Conservation (phyloP, 2,888 invertebrate genomes). For the Coelogynopora nodosa region DNA sequence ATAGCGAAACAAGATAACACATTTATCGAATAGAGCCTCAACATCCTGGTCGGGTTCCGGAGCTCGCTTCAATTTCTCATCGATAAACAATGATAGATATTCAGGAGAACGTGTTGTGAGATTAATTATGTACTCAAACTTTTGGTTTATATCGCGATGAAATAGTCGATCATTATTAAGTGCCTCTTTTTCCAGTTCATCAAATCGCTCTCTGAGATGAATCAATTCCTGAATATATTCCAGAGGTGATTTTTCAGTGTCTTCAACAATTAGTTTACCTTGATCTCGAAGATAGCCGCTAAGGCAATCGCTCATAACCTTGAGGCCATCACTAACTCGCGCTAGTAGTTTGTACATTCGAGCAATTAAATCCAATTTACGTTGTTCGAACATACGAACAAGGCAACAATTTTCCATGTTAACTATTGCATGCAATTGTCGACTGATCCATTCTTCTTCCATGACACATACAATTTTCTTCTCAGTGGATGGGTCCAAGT, state of each 20-base stretch:
- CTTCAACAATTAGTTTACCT: conserved; percentile 89
- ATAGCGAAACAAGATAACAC: conserved; percentile 98
- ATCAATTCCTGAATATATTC: conserved; percentile 71
- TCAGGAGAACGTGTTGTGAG: conserved; percentile 94
- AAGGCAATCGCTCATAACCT: conserved; percentile 91
- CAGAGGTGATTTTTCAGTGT: conserved; percentile 66
- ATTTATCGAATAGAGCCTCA: conserved; percentile 92
- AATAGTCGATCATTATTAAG: conserved; percentile 94
- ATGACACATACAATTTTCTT: conserved; percentile 83
- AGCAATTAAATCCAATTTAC: conserved; percentile 70
- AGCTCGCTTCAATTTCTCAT: conserved; percentile 96
- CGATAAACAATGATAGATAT: conserved; percentile 94
- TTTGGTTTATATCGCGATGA: conserved; percentile 96
- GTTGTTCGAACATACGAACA: conserved; percentile 82
- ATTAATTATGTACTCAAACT: conserved; percentile 96
- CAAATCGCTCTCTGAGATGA: conserved; percentile 93
- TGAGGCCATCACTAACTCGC: conserved; percentile 83
- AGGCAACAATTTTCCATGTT: conserved; percentile 99
- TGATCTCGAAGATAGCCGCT: conserved; percentile 84
- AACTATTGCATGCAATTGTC: conserved; percentile 95
- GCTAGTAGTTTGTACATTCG: conserved; percentile 96
- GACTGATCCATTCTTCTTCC: conserved; percentile 93
- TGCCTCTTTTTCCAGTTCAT: conserved; percentile 91
- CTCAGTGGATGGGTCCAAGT: conserved; percentile 96
- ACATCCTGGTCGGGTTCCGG: conserved; percentile 97